Percentiles rank a stretch among this genome's conserved stretches.
Evolutionary conservation across 1,140 invertebrate species (phyloP).

Genomic region (Pseudomyrmex dendroicus): DNA sequence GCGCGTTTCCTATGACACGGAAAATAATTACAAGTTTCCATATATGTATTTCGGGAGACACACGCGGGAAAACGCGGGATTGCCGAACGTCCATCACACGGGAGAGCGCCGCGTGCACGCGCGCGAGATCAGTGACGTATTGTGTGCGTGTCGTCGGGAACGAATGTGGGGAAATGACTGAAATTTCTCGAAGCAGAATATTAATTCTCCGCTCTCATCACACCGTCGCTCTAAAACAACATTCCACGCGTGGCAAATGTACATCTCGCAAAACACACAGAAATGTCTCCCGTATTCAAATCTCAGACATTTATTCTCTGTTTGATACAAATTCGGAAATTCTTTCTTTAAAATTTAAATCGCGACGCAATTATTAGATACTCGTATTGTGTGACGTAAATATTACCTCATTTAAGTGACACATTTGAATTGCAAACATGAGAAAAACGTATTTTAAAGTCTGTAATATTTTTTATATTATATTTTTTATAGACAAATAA

Average conservation of each 20-base stretch:
- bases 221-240: slow-evolving; percentile 8
- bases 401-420: no score
- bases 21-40: slow-evolving; percentile 79
- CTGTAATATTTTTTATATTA: no score
- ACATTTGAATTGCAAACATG: no score
- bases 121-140: slow-evolving; percentile 34
- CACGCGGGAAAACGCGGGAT: slow-evolving; percentile 11
- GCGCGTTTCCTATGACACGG: slow-evolving; percentile 48
- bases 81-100: slow-evolving; percentile 16
- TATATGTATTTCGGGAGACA: slow-evolving; percentile 46
- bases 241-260: slow-evolving; percentile 37
- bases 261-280: slow-evolving; percentile 6
- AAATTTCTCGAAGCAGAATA: slow-evolving; percentile 40
- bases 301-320: slow-evolving; percentile 21
- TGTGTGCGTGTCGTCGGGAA: not conserved
- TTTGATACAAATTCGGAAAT: slow-evolving; percentile 5
- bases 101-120: not conserved
- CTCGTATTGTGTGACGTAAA: not conserved
- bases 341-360: slow-evolving; percentile 29
- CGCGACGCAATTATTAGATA: slow-evolving; percentile 9
- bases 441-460: no score
- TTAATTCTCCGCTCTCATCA: slow-evolving; percentile 29
- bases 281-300: not conserved
- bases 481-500: no score
- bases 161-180: slow-evolving; percentile 4